Percentiles rank a stretch among this genome's conserved stretches.
Conservation (phyloP, 2,113 vertebrate genomes). For the Anguilla japonica region DNA sequence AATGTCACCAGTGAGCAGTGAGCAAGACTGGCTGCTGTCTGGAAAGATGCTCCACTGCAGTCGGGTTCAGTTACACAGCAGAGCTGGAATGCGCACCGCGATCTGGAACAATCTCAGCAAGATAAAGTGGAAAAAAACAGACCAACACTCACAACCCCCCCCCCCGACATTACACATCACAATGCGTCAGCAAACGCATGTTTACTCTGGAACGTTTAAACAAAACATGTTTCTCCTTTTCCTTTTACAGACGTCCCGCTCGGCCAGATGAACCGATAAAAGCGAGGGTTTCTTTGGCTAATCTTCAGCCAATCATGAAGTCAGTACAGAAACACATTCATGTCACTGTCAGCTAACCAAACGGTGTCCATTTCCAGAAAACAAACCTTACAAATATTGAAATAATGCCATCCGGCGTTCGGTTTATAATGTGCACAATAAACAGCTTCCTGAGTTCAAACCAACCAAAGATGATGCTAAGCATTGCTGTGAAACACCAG, state of each 20-base stretch:
- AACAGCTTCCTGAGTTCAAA: too few relatives aligned
- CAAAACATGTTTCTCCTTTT: background rate
- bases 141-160: background rate
- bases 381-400: background rate
- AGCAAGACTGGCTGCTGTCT: background rate
- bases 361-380: constrained; percentile 13
- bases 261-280: background rate
- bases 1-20: too few relatives aligned
- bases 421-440: background rate
- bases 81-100: background rate
- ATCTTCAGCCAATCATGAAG: background rate
- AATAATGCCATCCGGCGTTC: background rate
- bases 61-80: too few relatives aligned
- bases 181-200: background rate
- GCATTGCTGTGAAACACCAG: background rate
- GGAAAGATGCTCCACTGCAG: too few relatives aligned
- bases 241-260: constrained; percentile 2
- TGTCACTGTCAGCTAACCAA: constrained; percentile 16
- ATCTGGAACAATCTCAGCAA: background rate
- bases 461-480: background rate
- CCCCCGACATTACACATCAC: too few relatives aligned
- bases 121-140: background rate
- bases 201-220: background rate
- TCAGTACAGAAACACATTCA: constrained; percentile 5
- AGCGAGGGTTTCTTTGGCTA: background rate